Evolutionary conservation across 2,888 invertebrate genomes (phyloP).

Genomic region (Pediacus dermestoides): DNA sequence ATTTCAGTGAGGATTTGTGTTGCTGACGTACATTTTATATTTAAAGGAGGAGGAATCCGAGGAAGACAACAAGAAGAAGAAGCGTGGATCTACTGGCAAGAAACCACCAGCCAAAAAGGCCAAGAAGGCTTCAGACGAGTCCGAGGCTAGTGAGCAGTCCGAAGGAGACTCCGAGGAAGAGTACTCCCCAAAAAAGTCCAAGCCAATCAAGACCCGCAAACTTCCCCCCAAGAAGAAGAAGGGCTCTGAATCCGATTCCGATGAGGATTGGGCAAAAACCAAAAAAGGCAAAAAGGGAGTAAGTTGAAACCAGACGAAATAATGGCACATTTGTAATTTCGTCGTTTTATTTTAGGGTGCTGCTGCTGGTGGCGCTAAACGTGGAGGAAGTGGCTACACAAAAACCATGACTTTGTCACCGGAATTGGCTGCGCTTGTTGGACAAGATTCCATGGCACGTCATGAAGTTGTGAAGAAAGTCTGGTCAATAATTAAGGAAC

Average conservation of each 20-base stretch:
- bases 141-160: slow-evolving; percentile 51
- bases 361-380: slow-evolving; percentile 43
- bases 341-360: slow-evolving; percentile 27
- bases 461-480: slow-evolving; percentile 88
- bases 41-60: slow-evolving; percentile 47
- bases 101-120: slow-evolving; percentile 51
- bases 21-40: too few relatives aligned
- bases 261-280: slow-evolving; percentile 65
- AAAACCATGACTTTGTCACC: slow-evolving; percentile 80
- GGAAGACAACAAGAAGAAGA: slow-evolving; percentile 56
- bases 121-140: slow-evolving; percentile 54
- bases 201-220: slow-evolving; percentile 55
- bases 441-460: slow-evolving; percentile 77
- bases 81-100: slow-evolving; percentile 54
- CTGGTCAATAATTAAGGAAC: slow-evolving; percentile 87
- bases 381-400: slow-evolving; percentile 75
- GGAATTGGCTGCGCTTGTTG: slow-evolving; percentile 79
- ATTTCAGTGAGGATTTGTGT: too few relatives aligned
- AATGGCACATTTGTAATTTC: too few relatives aligned
- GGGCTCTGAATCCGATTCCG: slow-evolving; percentile 65
- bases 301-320: too few relatives aligned
- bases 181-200: slow-evolving; percentile 58
- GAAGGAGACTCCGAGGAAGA: slow-evolving; percentile 59
- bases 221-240: slow-evolving; percentile 59
- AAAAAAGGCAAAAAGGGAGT: slow-evolving; percentile 53